These are phyloP conservation scores for Selene dorsalis DNA, from an alignment of 2,797 vertebrate species.

Conservation along the genomic window DNA sequence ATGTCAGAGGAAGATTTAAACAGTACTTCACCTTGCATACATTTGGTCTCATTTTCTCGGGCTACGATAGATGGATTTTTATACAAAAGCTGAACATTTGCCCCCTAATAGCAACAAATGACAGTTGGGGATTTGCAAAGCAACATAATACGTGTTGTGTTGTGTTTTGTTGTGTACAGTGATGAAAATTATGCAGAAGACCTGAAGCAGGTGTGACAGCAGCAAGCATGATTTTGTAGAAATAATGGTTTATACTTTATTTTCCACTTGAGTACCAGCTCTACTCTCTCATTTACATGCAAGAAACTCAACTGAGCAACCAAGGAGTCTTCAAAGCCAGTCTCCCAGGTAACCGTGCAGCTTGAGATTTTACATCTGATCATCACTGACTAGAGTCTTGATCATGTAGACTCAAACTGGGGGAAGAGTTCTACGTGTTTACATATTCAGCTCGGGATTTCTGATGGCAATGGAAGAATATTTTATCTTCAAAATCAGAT, in stretches of 20 bases:
- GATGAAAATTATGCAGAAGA: constrained; percentile 67
- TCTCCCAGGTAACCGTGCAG: constrained; percentile 77
- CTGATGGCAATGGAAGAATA: constrained; percentile 22
- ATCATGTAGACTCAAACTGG: constrained; percentile 70
- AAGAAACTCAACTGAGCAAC: constrained; percentile 64
- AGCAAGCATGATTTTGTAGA: constrained; percentile 52
- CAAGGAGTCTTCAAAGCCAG: constrained; percentile 77
- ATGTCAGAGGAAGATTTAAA: constrained; percentile 25
- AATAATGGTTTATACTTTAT: constrained; percentile 68
- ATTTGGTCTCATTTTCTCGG: constrained; percentile 36
- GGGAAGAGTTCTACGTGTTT: constrained; percentile 65
- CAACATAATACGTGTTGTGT: constrained; percentile 31
- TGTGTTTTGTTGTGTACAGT: constrained; percentile 54
- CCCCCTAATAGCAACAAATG: constrained; percentile 35
- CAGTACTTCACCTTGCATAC: constrained; percentile 33
- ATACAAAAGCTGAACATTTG: constrained; percentile 29
- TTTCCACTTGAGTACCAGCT: constrained; percentile 60
- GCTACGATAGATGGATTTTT: constrained; percentile 32
- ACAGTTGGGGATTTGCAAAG: constrained; percentile 49
- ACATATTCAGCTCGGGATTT: constrained; percentile 52
- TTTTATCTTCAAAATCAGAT: constrained; percentile 30
- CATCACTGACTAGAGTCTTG: constrained; percentile 71
- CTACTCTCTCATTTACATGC: constrained; percentile 73
- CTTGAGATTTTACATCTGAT: constrained; percentile 75
- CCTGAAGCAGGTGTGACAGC: constrained; percentile 55